Conservation (phyloP, 2,113 vertebrate species). For the Callipepla squamata region DNA sequence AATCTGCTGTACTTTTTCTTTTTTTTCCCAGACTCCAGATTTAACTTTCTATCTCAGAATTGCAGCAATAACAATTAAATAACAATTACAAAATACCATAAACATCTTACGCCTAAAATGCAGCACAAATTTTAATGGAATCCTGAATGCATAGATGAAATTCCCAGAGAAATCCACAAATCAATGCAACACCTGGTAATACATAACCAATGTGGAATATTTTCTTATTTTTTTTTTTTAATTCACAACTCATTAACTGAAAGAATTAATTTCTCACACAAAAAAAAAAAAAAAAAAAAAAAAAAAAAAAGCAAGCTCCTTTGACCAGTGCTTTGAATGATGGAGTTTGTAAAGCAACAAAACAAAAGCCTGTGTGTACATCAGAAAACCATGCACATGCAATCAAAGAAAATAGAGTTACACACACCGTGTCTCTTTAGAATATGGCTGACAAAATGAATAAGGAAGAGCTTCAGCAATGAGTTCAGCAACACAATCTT, state of each 20-base stretch:
- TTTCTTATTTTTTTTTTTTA: neutral
- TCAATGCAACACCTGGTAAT: neutral
- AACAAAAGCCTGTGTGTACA: fast-evolving
- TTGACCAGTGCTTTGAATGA: neutral
- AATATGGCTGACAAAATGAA: neutral
- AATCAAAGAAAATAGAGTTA: neutral
- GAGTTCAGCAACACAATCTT: neutral
- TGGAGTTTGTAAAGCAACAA: neutral
- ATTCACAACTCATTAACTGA: neutral
- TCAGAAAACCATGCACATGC: neutral
- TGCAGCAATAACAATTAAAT: neutral
- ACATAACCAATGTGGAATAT: neutral
- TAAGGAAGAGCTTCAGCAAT: neutral
- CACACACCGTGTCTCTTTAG: neutral
- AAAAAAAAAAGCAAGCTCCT: neutral
- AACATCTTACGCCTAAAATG: neutral
- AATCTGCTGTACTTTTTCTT: neutral
- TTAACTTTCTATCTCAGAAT: neutral
- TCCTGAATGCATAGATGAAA: neutral
- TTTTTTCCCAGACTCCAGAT: neutral
- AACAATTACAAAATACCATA: neutral
- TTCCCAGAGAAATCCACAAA: neutral
- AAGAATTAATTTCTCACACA: neutral
- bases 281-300: neutral
- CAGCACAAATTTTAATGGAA: neutral